These are phyloP conservation scores for Urocolius indicus DNA, from an alignment of 2,113 vertebrate genomes.

Conservation along the genomic window DNA sequence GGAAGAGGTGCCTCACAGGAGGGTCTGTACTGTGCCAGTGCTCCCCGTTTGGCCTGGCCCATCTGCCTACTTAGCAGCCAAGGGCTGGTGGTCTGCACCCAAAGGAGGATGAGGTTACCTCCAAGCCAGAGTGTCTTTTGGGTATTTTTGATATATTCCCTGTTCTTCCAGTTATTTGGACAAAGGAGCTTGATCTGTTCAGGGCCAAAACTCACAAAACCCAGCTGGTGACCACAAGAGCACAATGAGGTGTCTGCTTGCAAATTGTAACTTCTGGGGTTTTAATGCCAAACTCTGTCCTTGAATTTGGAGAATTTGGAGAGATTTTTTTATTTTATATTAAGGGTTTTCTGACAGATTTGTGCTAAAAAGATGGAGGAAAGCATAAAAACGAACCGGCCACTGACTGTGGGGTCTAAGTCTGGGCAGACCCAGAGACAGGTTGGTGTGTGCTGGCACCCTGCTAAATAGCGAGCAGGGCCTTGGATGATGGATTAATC, in stretches of 20 bases:
- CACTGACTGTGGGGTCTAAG: background rate
- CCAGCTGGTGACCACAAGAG: background rate
- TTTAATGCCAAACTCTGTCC: background rate
- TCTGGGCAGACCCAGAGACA: background rate
- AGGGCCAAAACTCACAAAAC: background rate
- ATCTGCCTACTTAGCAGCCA: background rate
- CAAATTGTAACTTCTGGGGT: background rate
- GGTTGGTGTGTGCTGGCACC: background rate
- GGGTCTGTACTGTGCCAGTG: rapidly evolving
- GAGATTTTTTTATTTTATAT: background rate
- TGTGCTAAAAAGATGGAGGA: background rate
- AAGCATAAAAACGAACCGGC: background rate
- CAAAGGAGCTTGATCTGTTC: background rate
- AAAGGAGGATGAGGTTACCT: background rate
- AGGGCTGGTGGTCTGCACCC: background rate
- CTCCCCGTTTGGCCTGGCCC: background rate
- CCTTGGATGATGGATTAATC: background rate
- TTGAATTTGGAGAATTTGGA: background rate
- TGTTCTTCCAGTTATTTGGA: background rate
- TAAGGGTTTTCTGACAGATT: rapidly evolving
- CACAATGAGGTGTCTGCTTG: background rate
- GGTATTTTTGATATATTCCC: background rate
- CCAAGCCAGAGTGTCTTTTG: background rate
- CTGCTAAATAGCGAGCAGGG: background rate
- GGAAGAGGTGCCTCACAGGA: background rate